Evolutionary conservation across 2,888 invertebrate species (phyloP), one percentile per base, ranked within the genome.

Genomic region (Eristalis intricaria): DNA sequence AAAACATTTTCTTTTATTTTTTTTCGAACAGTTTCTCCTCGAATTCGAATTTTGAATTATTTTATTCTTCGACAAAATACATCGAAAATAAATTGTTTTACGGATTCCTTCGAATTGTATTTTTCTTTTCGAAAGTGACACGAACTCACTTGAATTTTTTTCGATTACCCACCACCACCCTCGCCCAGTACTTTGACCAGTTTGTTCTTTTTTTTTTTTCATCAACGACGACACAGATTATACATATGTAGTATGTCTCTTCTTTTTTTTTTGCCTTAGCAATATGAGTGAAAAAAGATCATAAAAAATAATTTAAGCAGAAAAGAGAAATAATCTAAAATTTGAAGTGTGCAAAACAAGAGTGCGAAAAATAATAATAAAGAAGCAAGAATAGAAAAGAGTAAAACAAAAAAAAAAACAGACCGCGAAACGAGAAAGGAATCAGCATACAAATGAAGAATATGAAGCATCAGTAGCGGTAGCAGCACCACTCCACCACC

Each of bases 341-440:
- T 29, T 56, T 22, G 19, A 56, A 69, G 29, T 69, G 78, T 78
- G 68, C 68, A 78, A 69, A 74, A 68, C 38, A 80, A 71, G 82
- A 75, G 63, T 68, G 35, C 15, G 64, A 70, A 69, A 69, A 68
- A 63, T 23, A 35, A 73, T 43, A 65, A 35, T 43, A 71, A 65
- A 64, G 32, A 32, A 32, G 32, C 32, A 40, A 64, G 60, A 56
- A 43, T 10, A 65, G 58, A 65, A 63, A 66, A 43, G 29, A 29
- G 26, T 4, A 71, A 84, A 66, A 32, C 4, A 32, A 32, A 32
- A 8, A 32, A 71, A 29, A 60, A 64, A 43, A 66, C 26, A 68
- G 23, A 69, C 66, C 26, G 58, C 56, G 66, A 50, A 64, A 43
- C 29, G 40, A 22, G 23, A 61, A 73, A 61, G 26, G 43, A 63